These are phyloP conservation scores for Aphelenchoides avenae DNA, from an alignment of 1,140 invertebrate species.

Conservation along the genomic window DNA sequence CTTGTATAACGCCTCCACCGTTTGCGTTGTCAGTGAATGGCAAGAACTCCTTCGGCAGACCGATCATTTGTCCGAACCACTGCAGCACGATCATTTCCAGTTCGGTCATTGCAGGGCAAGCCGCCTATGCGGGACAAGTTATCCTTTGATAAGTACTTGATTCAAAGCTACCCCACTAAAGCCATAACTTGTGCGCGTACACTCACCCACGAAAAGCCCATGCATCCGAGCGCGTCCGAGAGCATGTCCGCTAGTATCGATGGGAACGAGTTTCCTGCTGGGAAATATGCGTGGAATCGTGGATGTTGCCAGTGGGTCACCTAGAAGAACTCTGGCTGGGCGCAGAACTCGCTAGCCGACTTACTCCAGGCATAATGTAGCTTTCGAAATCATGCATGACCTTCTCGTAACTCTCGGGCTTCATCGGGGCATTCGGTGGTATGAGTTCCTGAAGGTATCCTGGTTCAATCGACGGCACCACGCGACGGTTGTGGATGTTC, in stretches of 20 bases:
- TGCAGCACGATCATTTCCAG: neutral
- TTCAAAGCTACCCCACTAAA: no score
- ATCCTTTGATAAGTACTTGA: no score
- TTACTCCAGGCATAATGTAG: constrained; percentile 93
- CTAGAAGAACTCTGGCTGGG: no score
- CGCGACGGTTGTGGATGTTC: constrained; percentile 71
- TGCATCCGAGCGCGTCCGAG: constrained; percentile 86
- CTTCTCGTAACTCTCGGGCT: constrained; percentile 80
- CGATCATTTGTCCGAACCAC: neutral
- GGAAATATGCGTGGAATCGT: constrained; percentile 96
- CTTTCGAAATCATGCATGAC: constrained; percentile 90
- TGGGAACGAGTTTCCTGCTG: constrained; percentile 91
- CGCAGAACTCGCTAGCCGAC: no score
- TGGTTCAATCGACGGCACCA: constrained; percentile 78
- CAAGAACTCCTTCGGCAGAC: neutral
- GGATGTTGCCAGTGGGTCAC: constrained; percentile 99
- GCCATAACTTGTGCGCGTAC: no score
- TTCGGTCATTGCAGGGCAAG: neutral
- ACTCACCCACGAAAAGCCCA: constrained; percentile 90
- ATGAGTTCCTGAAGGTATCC: constrained; percentile 79
- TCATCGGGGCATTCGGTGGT: constrained; percentile 76
- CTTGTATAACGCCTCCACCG: neutral
- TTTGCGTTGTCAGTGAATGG: neutral
- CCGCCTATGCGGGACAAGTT: no score
- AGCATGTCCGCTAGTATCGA: constrained; percentile 98